Evolutionary conservation across 2,113 vertebrate species (phyloP).

Genomic region (Spheniscus mendiculus): DNA sequence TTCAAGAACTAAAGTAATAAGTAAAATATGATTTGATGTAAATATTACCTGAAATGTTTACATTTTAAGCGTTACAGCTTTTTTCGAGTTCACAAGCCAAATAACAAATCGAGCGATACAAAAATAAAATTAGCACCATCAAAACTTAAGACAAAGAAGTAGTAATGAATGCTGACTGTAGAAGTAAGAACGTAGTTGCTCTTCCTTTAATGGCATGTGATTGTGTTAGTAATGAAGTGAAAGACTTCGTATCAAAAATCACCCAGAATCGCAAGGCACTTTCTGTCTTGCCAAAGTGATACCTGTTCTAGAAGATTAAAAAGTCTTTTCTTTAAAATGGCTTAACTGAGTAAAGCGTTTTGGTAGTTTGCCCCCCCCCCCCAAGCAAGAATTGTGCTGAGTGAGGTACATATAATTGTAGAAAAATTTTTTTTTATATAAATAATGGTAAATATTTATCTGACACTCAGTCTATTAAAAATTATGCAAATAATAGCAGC

Average conservation of each 20-base stretch:
- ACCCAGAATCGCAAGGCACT: background rate
- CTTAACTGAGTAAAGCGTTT: background rate
- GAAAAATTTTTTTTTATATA: background rate
- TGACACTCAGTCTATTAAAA: background rate
- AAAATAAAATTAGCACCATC: background rate
- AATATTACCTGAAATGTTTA: background rate
- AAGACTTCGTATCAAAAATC: background rate
- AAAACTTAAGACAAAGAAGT: background rate
- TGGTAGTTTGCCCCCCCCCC: background rate
- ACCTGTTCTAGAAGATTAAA: background rate
- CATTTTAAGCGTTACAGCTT: background rate
- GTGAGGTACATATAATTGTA: background rate
- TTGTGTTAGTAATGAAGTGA: background rate
- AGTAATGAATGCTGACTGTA: background rate
- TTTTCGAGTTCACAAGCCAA: background rate
- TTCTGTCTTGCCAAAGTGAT: background rate
- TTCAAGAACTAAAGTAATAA: background rate
- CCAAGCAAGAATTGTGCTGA: background rate
- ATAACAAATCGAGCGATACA: background rate
- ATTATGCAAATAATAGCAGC: background rate
- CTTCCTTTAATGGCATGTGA: accelerated
- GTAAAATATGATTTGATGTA: background rate
- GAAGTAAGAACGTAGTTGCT: background rate
- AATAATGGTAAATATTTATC: background rate
- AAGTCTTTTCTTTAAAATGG: background rate